Base-by-base conservation (phyloP, 2,797 vertebrate genomes). In the Phrynocephalus guinanensis region DNA sequence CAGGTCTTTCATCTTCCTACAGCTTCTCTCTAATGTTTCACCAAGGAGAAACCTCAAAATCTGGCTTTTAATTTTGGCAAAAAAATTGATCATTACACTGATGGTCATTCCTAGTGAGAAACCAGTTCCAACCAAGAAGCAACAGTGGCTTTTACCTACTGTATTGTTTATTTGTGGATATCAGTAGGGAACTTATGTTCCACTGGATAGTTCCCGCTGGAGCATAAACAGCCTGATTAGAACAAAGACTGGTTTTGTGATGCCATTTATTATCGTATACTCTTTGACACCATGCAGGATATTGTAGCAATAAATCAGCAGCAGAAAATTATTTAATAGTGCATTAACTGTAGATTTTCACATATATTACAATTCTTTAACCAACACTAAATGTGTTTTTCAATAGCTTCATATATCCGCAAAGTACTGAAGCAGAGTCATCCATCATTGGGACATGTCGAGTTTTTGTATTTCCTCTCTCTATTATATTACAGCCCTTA, bases 241-340 rank as follows among this genome's bases (percentile, higher is more conserved):
- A 93, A 91, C 86, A 93, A 92, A 94, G 93, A 83, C 93, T 91
- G 92, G 93, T 95, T 95, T 95, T 95, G 90, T 91, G 90, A 91
- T 93, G 83, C 38, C 90, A 95, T 95, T 96, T 95, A 90, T 96
- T 92, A 95, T 93, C 92, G 88, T 91, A 86, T 86, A 92, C 24
- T 1, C 38, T 90, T 94, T 95, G 94, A 95, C 94, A 94, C 5
- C 88, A 70, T 91, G 56, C 91, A 93, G 88, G 93, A 89, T 95
- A 96, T 93, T 96, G 89, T 79, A 88, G 84, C 90, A 88, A 95
- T 96, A 96, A 96, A 95, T 96, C 93, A 95, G 89, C 82, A 91
- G 82, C 44, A 93, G 87, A 91, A 95, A 96, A 96, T 94, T 95
- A 95, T 95, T 95, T 96, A 96, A 96, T 95, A 95, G 95, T 95